Percentiles rank a stretch among this genome's conserved stretches.
phyloP scores from a whole-genome alignment of 2,113 vertebrate species.

The Tricholaema leucomelas region DNA sequence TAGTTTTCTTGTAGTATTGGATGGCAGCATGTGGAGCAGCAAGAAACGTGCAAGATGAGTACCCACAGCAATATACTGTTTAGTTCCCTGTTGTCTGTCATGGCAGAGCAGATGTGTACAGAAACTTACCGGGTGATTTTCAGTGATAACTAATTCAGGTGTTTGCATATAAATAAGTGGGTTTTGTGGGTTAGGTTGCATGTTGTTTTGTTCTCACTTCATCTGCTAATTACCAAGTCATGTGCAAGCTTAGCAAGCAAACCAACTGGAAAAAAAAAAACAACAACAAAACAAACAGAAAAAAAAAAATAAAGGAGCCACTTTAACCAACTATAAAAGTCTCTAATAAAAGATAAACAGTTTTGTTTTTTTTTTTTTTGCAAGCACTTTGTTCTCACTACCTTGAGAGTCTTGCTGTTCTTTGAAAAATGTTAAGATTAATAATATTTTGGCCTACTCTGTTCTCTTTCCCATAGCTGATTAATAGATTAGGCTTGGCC shows the following conservation, averaged over 20 bases:
- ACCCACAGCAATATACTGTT: neutral
- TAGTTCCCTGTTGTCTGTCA: neutral
- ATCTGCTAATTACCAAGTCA: neutral
- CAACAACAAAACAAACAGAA: neutral
- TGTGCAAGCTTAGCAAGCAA: neutral
- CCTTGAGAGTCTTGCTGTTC: neutral
- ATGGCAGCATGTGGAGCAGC: neutral
- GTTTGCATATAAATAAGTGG: neutral
- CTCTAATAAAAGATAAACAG: neutral
- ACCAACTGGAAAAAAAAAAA: no score
- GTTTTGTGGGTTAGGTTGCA: neutral
- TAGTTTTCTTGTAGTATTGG: neutral
- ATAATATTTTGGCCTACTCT: neutral
- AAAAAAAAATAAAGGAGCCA: neutral
- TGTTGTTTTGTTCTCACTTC: neutral
- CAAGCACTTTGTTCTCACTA: neutral
- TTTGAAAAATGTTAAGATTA: neutral
- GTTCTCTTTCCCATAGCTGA: neutral
- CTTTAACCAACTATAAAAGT: neutral
- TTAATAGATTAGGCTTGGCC: neutral
- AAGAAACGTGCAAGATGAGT: neutral
- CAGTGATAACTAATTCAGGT: neutral
- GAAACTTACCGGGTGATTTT: neutral
- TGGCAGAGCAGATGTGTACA: neutral
- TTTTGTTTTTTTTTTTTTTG: neutral